Evolutionary conservation across 2,888 invertebrate genomes (phyloP).

Genomic region (Pristionchus fissidentatus): DNA sequence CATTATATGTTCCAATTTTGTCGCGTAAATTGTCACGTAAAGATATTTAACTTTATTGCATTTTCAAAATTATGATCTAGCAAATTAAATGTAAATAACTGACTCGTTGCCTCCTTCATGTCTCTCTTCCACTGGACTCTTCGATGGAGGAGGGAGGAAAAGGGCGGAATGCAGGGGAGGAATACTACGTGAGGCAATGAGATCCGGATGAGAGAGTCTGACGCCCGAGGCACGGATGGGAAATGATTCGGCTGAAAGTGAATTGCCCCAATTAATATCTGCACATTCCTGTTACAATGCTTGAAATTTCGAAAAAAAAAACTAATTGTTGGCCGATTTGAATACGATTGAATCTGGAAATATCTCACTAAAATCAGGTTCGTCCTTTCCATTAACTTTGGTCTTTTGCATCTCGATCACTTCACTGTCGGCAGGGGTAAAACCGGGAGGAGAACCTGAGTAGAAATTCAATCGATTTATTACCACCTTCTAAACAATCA

Average conservation of each 20-base stretch:
- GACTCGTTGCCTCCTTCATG: not conserved
- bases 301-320: not conserved
- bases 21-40: not conserved
- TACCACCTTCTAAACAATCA: not conserved
- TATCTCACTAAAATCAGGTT: conserved; percentile 41
- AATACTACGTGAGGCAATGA: not conserved
- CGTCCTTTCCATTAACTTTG: not conserved
- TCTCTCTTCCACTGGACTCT: not conserved
- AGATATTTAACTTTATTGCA: not conserved
- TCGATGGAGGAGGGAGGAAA: conserved; percentile 17
- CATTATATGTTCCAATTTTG: not conserved
- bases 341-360: not conserved
- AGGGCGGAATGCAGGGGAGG: not conserved
- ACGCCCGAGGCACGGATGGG: not conserved
- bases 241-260: not conserved
- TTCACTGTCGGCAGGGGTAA: not conserved
- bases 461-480: not conserved
- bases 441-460: conserved; percentile 18
- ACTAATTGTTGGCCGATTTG: not conserved
- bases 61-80: not conserved
- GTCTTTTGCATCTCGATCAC: conserved; percentile 36
- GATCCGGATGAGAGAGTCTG: conserved; percentile 16
- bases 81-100: not conserved
- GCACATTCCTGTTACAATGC: not conserved
- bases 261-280: not conserved